Evolutionary conservation across 2,888 invertebrate genomes (phyloP).

Genomic region (Pachycephus smyrnensis): DNA sequence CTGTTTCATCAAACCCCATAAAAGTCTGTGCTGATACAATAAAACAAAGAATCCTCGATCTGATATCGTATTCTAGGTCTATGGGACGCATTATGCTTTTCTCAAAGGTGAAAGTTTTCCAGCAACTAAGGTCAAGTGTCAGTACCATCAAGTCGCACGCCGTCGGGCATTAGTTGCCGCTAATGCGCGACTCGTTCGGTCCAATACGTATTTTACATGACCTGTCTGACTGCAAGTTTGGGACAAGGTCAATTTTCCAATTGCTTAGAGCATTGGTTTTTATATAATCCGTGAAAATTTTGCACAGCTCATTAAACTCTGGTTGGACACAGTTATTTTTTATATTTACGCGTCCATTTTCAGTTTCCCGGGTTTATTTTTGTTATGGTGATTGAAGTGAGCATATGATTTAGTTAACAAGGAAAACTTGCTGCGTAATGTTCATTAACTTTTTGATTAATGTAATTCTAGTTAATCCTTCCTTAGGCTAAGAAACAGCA

Average conservation of each 20-base stretch:
- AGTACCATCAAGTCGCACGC: slow-evolving; percentile 2
- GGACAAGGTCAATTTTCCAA: neutral
- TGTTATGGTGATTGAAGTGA: neutral
- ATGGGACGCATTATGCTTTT: neutral
- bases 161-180: neutral
- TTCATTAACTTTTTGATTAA: neutral
- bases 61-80: neutral
- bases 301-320: neutral
- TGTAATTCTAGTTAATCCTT: neutral
- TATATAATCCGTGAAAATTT: neutral
- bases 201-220: neutral
- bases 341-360: neutral
- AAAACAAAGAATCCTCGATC: neutral
- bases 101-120: slow-evolving; percentile 6
- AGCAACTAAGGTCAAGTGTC: slow-evolving; percentile 35
- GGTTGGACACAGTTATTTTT: neutral
- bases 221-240: neutral
- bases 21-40: neutral
- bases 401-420: neutral
- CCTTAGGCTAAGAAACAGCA: neutral
- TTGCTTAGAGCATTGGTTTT: neutral
- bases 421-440: neutral
- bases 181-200: neutral
- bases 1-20: neutral
- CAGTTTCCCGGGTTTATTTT: neutral